Percentiles rank a stretch among this genome's conserved stretches.
Evolutionary conservation across 1,140 invertebrate species (phyloP).

Genomic region (Gryon sp.): DNA sequence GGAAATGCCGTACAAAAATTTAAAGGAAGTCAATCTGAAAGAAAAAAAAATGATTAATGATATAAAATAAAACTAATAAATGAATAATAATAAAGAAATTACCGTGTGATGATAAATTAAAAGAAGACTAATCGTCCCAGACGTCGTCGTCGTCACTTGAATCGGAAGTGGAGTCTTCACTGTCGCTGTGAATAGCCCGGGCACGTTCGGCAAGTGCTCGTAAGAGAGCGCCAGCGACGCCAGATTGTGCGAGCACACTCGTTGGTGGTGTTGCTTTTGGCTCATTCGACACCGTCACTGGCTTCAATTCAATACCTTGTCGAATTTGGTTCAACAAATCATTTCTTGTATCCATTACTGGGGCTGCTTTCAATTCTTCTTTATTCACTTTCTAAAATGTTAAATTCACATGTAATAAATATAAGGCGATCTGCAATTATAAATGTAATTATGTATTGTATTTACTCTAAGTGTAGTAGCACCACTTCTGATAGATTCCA

Average conservation of each 20-base stretch:
- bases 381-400: slow-evolving; percentile 84
- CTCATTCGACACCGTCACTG: slow-evolving; percentile 79
- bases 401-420: too few species aligned
- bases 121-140: slow-evolving; percentile 83
- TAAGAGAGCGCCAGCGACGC: slow-evolving; percentile 88
- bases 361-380: slow-evolving; percentile 69
- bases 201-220: slow-evolving; percentile 87
- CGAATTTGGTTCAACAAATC: slow-evolving; percentile 90
- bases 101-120: slow-evolving; percentile 18
- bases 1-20: too few species aligned
- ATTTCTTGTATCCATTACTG: slow-evolving; percentile 81
- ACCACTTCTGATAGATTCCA: slow-evolving; percentile 89
- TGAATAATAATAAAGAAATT: slow-evolving; percentile 1
- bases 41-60: neutral
- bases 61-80: neutral
- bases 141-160: slow-evolving; percentile 83
- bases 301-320: slow-evolving; percentile 87
- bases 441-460: too few species aligned
- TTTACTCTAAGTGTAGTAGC: slow-evolving; percentile 64
- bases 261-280: slow-evolving; percentile 60
- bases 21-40: too few species aligned
- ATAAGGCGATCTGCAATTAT: too few species aligned
- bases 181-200: slow-evolving; percentile 84
- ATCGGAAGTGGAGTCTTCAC: slow-evolving; percentile 81
- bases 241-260: slow-evolving; percentile 76